A percentile compares a stretch with the other conserved stretches of the same genome.
Evolutionary conservation across 1,140 invertebrate species (phyloP).

Genomic region (Achatina immaculata): DNA sequence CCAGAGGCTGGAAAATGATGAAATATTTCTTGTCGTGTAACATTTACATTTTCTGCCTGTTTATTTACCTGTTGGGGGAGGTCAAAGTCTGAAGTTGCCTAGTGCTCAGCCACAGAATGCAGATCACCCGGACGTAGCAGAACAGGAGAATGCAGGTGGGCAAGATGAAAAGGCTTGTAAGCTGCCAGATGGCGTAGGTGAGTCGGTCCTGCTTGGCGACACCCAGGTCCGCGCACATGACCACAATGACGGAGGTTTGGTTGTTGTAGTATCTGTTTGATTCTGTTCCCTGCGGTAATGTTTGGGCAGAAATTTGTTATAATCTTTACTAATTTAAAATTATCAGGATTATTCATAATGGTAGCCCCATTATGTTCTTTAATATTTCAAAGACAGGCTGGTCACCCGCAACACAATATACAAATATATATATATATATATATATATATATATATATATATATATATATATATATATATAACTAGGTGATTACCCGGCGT

Average conservation of each 20-base stretch:
- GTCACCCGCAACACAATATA: no score
- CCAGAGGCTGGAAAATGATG: no score
- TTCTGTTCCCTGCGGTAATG: constrained; percentile 68
- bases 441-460: no score
- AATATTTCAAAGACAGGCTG: no score
- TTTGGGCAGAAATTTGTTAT: neutral
- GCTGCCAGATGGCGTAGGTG: constrained; percentile 72
- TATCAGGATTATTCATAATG: no score
- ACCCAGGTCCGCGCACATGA: constrained; percentile 69
- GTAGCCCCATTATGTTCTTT: no score
- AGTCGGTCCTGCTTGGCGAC: constrained; percentile 51
- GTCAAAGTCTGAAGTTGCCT: constrained; percentile 64
- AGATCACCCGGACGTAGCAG: constrained; percentile 75
- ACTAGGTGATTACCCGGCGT: no score
- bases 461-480: no score
- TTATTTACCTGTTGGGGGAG: constrained; percentile 21
- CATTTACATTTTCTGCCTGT: no score
- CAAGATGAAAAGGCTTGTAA: constrained; percentile 72
- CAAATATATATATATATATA: no score
- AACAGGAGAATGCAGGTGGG: constrained; percentile 73
- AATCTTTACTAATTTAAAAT: no score
- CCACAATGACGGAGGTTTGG: constrained; percentile 64
- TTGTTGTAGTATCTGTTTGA: constrained; percentile 68
- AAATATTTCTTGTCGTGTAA: no score
- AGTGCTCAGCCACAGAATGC: constrained; percentile 75